These are phyloP conservation scores for Hipposideros armiger DNA, from an alignment of 2,113 vertebrate species.

Conservation along the genomic window DNA sequence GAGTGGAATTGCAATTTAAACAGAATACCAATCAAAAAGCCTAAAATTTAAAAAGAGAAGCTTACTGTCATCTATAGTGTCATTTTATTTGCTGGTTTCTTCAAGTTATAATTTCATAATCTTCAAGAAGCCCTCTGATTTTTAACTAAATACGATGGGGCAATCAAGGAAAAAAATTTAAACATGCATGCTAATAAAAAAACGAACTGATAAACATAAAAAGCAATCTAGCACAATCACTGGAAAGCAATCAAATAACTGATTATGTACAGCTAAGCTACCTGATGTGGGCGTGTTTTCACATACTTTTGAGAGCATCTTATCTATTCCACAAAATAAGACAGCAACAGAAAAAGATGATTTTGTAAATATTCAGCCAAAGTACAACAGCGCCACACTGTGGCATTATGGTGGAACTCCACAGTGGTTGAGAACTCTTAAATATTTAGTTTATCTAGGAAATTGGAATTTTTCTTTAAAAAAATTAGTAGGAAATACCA, in stretches of 20 bases:
- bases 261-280: neutral
- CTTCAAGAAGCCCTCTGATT: constrained; percentile 49
- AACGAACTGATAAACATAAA: constrained; percentile 57
- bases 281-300: neutral
- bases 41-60: neutral
- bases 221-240: constrained; percentile 65
- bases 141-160: constrained; percentile 51
- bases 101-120: constrained; percentile 53
- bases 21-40: neutral
- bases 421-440: neutral
- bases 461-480: neutral
- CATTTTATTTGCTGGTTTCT: constrained; percentile 27
- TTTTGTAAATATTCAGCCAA: constrained; percentile 40
- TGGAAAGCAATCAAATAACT: constrained; percentile 55
- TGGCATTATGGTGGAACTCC: constrained; percentile 76
- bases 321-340: constrained; percentile 26
- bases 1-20: neutral
- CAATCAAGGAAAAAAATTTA: constrained; percentile 61
- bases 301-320: constrained; percentile 46
- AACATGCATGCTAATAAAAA: constrained; percentile 52
- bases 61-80: neutral
- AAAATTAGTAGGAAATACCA: neutral
- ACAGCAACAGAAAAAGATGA: neutral
- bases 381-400: constrained; percentile 85
- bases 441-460: neutral